phyloP scores from a whole-genome alignment of 2,888 invertebrate species.

The Oxycera nigricornis region DNA sequence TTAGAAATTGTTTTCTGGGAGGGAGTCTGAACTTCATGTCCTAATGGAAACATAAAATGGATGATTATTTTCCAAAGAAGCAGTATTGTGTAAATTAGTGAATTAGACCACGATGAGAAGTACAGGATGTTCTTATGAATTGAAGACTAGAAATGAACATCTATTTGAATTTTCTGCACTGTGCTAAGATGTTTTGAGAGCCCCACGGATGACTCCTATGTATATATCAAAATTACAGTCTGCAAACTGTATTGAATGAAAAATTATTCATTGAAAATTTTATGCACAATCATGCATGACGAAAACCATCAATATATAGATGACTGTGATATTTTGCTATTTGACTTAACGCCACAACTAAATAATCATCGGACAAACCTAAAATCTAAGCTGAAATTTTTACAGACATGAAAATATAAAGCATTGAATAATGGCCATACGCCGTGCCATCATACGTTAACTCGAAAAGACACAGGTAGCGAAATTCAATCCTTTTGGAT shows the following conservation, averaged over 20 bases:
- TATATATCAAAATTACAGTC: too few species aligned
- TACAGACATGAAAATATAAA: constrained; percentile 11
- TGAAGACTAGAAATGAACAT: too few species aligned
- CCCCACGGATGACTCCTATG: too few species aligned
- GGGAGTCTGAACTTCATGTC: too few species aligned
- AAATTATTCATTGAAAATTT: constrained; percentile 51
- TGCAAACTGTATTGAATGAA: background rate
- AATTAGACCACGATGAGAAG: too few species aligned
- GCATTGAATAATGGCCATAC: constrained; percentile 27
- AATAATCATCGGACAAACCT: constrained; percentile 14
- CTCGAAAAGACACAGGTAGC: constrained; percentile 7
- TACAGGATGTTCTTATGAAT: too few species aligned
- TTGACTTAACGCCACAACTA: background rate
- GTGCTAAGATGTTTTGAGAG: too few species aligned
- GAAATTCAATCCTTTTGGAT: constrained; percentile 25
- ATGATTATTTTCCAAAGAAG: too few species aligned
- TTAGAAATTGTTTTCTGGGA: too few species aligned
- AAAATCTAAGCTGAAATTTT: constrained; percentile 31
- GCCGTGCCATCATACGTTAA: background rate
- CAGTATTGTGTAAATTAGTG: too few species aligned
- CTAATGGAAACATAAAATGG: too few species aligned
- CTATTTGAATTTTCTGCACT: too few species aligned
- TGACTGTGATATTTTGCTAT: background rate
- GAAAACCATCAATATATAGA: constrained; percentile 9
- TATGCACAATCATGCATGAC: constrained; percentile 51